Evolutionary conservation across 1,140 invertebrate genomes (phyloP), one percentile per base, ranked within the genome.

Genomic region (Venturia canescens): DNA sequence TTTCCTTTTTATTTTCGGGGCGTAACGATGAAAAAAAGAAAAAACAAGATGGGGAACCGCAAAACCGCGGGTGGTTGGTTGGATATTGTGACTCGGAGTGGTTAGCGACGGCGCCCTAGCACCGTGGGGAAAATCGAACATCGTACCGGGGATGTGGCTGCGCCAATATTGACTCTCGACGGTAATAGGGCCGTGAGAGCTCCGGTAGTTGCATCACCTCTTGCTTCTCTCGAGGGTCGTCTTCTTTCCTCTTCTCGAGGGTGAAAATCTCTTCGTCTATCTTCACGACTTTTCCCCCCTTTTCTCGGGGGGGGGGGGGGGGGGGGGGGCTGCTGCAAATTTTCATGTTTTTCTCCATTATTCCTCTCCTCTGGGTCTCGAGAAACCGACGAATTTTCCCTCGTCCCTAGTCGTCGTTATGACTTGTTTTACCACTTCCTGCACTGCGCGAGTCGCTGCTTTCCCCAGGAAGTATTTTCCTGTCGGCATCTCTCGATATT

Each of bases 101-200:
- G 53, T 57, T 57, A 57, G 53, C 53, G 53, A 57, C 53, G 53
- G 53, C 53, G 53, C 53, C 53, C 53, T 57, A 57, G 53, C 53
- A 57, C 18, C 53, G 5, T 23, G 5, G 53, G 53, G 53, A 57
- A 57, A 23, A 57, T 57, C 53, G 53, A 57, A 57, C 53, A 57
- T 57, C 80, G 53, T 18, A 7, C 70, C 72, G 83, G 85, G 81
- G 85, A 83, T 44, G 13, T 87, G 85, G 87, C 86, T 88, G 81
- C 80, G 86, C 84, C 86, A 88, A 88, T 88, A 88, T 88, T 88
- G 86, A 88, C 87, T 86, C 83, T 84, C 72, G 53, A 57, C 53
- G 53, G 53, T 18, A 23, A 57, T 57, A 23, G 53, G 53, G 53
- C 53, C 53, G 53, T 57, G 53, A 57, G 53, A 57, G 53, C 53